phyloP scores from a whole-genome alignment of 1,140 invertebrate genomes.

The Bombus turneri region DNA sequence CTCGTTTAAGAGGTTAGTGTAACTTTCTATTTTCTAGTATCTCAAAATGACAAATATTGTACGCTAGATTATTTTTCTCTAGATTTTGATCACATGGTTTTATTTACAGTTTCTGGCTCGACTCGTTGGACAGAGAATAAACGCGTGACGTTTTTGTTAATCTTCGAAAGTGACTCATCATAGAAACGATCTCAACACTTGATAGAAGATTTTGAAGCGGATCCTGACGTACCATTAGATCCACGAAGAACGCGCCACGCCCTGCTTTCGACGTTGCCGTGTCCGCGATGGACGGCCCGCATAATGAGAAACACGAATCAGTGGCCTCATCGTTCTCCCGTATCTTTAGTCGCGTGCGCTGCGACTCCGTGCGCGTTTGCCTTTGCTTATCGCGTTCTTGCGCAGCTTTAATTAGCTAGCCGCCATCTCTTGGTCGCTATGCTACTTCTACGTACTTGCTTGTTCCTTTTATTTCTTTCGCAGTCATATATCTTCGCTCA shows the following conservation, averaged over 20 bases:
- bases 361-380: conserved; percentile 36
- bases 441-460: neutral
- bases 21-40: neutral
- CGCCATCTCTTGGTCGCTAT: conserved; percentile 37
- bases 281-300: conserved; percentile 73
- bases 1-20: neutral
- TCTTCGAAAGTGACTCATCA: neutral
- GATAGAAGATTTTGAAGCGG: conserved; percentile 12
- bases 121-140: neutral
- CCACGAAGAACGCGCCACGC: conserved; percentile 70
- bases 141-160: neutral
- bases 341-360: conserved; percentile 47
- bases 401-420: conserved; percentile 47
- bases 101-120: neutral
- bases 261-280: conserved; percentile 76
- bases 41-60: neutral
- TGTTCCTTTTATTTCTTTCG: neutral
- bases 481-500: neutral
- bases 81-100: neutral
- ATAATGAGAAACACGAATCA: conserved; percentile 56
- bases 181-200: neutral
- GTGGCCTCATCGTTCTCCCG: conserved; percentile 46
- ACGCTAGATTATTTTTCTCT: no score
- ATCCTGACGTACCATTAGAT: conserved; percentile 22
- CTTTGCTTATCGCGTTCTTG: conserved; percentile 51